Conservation (phyloP, 2,888 invertebrate genomes). For the Tortricodes alternella region DNA sequence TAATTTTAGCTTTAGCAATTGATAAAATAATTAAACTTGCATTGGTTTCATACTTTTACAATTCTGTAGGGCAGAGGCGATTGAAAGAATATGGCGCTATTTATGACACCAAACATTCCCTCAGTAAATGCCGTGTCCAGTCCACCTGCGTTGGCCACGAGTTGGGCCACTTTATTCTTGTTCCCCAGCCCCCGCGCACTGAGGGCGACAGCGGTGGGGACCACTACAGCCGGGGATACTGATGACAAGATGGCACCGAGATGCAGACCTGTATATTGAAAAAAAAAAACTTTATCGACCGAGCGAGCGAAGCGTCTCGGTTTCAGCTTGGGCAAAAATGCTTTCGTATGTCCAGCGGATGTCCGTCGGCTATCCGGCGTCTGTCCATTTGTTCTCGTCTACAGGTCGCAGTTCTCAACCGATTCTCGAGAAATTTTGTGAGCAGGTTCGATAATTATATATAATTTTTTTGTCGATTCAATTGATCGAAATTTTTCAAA, state of each 20-base stretch:
- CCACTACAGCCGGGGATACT: constrained; percentile 97
- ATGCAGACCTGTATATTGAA: constrained; percentile 81
- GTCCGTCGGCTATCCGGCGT: too few species aligned
- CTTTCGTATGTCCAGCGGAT: too few species aligned
- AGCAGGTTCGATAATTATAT: too few species aligned
- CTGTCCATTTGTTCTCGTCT: too few species aligned
- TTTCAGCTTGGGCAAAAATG: too few species aligned
- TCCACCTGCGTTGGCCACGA: constrained; percentile 96
- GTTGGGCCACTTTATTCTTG: constrained; percentile 94
- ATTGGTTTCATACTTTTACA: constrained; percentile 57
- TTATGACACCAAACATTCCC: constrained; percentile 94
- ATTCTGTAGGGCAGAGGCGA: constrained; percentile 84
- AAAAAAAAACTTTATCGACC: too few species aligned
- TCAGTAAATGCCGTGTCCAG: constrained; percentile 98
- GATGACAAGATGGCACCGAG: constrained; percentile 94
- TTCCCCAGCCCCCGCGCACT: constrained; percentile 92
- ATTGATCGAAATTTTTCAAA: too few species aligned
- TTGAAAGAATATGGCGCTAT: constrained; percentile 92
- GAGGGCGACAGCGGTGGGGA: constrained; percentile 92
- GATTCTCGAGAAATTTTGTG: too few species aligned
- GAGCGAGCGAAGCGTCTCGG: too few species aligned
- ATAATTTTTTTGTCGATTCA: too few species aligned
- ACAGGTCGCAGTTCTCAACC: too few species aligned
- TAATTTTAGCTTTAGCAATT: neutral
- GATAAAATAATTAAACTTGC: neutral